These are phyloP conservation scores for Onychomys leucogaster DNA, from an alignment of 2,797 vertebrate species.

Conservation along the genomic window DNA sequence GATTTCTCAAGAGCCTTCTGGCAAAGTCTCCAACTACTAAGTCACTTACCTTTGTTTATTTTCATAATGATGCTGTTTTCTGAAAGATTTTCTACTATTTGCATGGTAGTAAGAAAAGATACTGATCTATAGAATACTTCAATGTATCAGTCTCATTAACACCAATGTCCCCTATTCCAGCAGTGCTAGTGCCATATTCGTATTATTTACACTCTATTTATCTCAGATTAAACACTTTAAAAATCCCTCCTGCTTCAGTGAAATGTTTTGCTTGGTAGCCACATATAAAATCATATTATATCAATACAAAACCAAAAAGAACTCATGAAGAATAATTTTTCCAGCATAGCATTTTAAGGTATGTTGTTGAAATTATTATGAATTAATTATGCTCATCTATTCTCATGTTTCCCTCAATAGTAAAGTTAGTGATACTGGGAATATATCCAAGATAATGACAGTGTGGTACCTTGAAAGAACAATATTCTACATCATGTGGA, in stretches of 20 bases:
- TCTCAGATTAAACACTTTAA: conserved; percentile 48
- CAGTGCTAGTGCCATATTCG: background rate
- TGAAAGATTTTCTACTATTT: background rate
- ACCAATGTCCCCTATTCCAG: background rate
- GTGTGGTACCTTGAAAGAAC: background rate
- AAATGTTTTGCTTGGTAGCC: conserved; percentile 12
- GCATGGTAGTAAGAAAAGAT: background rate
- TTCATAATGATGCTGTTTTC: conserved; percentile 13
- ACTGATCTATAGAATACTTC: background rate
- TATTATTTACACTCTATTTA: conserved; percentile 13
- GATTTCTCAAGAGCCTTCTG: conserved; percentile 23
- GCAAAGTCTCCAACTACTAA: conserved; percentile 36
- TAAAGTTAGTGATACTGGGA: background rate
- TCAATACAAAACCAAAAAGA: conserved; percentile 11
- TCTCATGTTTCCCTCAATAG: background rate
- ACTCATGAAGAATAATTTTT: conserved; percentile 15
- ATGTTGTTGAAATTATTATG: conserved; percentile 40
- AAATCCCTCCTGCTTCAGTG: background rate
- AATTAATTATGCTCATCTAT: background rate
- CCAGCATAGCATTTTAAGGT: background rate
- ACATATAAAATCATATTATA: conserved; percentile 29
- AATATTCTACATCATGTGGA: background rate
- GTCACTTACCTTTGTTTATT: background rate
- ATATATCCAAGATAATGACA: background rate
- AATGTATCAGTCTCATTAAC: conserved; percentile 42